phyloP scores from a whole-genome alignment of 53 echinoderm and acorn worm species.

The Zoroaster sp. region DNA sequence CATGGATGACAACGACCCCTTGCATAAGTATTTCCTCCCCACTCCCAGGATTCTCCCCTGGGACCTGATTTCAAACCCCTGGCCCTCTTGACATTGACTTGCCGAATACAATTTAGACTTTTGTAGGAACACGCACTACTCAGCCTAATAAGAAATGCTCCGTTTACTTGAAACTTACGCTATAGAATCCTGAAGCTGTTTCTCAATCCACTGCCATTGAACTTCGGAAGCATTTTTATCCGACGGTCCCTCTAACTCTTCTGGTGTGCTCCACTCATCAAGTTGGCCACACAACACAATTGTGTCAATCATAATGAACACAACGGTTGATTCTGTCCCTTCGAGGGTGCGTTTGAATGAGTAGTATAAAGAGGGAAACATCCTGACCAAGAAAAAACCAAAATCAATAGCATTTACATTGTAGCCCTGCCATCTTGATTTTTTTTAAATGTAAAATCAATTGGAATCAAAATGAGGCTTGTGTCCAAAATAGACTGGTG shows the following conservation, averaged over 20 bases:
- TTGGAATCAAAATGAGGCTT: too few species aligned
- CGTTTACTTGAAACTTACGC: not conserved
- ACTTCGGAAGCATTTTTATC: conserved; percentile 57
- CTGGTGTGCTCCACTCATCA: conserved; percentile 63
- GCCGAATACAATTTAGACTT: too few species aligned
- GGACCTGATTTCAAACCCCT: too few species aligned
- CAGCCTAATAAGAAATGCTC: not conserved
- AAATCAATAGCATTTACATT: too few species aligned
- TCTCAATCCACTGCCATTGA: conserved; percentile 85
- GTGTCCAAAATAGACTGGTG: too few species aligned
- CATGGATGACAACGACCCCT: too few species aligned
- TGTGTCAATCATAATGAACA: conserved; percentile 90
- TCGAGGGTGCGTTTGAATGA: conserved; percentile 67
- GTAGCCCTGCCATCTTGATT: too few species aligned
- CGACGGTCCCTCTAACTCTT: conserved; percentile 65
- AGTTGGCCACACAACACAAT: conserved; percentile 74
- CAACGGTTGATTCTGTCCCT: conserved; percentile 53
- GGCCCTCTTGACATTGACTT: too few species aligned
- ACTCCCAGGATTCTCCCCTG: too few species aligned
- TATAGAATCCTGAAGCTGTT: conserved; percentile 66
- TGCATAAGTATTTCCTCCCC: too few species aligned
- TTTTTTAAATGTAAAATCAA: too few species aligned
- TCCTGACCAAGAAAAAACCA: conserved; percentile 48
- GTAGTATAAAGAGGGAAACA: conserved; percentile 88
- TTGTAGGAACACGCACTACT: not conserved